These are phyloP conservation scores for Octopus sinensis DNA, from an alignment of 1,140 invertebrate genomes.

Conservation along the genomic window DNA sequence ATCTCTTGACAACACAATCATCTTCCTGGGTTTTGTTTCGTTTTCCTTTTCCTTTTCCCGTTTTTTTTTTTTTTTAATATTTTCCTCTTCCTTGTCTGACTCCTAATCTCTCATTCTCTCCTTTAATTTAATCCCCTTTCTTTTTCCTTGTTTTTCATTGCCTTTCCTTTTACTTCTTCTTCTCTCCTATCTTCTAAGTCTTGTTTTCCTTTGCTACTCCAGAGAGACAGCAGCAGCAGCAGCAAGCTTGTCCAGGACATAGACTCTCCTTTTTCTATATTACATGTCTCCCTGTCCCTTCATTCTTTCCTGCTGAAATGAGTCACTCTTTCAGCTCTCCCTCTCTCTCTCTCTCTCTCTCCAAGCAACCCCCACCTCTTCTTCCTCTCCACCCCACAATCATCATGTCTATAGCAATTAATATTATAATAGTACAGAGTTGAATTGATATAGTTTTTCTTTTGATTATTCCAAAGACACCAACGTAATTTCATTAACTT, in stretches of 20 bases:
- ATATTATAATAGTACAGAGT: too few species aligned
- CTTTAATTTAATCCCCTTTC: neutral
- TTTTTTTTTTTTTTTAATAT: neutral
- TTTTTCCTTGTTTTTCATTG: neutral
- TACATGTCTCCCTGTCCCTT: neutral
- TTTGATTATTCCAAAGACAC: too few species aligned
- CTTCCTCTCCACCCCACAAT: too few species aligned
- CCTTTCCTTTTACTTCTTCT: neutral
- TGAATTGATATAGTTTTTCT: too few species aligned
- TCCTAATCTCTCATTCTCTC: neutral
- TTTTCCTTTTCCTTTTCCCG: neutral
- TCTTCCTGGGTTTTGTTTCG: neutral
- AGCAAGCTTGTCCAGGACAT: too few species aligned
- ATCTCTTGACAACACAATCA: too few species aligned
- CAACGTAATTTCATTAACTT: too few species aligned
- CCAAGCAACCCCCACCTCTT: neutral
- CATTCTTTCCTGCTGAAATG: neutral
- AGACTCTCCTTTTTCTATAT: too few species aligned
- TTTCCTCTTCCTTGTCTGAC: neutral
- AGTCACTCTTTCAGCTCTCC: neutral
- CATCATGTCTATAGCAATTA: too few species aligned
- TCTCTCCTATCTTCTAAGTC: neutral
- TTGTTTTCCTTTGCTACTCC: neutral
- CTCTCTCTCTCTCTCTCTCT: slow-evolving; percentile 6
- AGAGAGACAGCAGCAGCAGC: too few species aligned